These are phyloP conservation scores for Calycopis cecrops DNA, from an alignment of 1,140 invertebrate species.

Conservation along the genomic window DNA sequence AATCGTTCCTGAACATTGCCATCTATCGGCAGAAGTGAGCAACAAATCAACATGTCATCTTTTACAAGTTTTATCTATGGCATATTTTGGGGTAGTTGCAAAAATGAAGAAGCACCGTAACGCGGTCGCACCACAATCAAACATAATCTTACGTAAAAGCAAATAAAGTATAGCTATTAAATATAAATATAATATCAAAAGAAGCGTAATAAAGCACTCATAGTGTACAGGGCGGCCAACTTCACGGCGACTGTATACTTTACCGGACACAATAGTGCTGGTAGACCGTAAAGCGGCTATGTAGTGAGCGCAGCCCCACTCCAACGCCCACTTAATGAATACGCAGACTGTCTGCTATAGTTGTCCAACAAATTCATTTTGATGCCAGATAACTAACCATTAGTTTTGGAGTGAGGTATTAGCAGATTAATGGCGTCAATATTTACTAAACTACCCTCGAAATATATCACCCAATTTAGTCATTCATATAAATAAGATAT, in stretches of 20 bases:
- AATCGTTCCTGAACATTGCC: too few relatives aligned
- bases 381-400: too few relatives aligned
- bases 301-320: conserved; percentile 1
- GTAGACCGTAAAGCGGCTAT: not conserved
- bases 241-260: too few relatives aligned
- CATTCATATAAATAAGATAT: conserved; percentile 6
- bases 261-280: too few relatives aligned
- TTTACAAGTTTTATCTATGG: too few relatives aligned
- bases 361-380: too few relatives aligned
- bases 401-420: not conserved
- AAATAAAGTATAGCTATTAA: conserved; percentile 46
- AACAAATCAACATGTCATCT: too few relatives aligned
- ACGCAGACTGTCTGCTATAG: too few relatives aligned
- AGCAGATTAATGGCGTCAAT: conserved; percentile 3
- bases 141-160: conserved; percentile 33
- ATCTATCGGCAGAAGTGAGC: too few relatives aligned
- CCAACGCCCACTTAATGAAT: not conserved
- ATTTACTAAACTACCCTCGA: not conserved
- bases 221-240: conserved; percentile 51
- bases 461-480: conserved; percentile 1
- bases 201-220: conserved; percentile 67
- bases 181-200: conserved; percentile 64
- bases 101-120: conserved; percentile 9
- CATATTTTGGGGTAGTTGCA: too few relatives aligned
- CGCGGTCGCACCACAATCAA: conserved; percentile 18